These are phyloP conservation scores for Entomobrya proxima DNA, from an alignment of 2,888 invertebrate species.

Conservation along the genomic window DNA sequence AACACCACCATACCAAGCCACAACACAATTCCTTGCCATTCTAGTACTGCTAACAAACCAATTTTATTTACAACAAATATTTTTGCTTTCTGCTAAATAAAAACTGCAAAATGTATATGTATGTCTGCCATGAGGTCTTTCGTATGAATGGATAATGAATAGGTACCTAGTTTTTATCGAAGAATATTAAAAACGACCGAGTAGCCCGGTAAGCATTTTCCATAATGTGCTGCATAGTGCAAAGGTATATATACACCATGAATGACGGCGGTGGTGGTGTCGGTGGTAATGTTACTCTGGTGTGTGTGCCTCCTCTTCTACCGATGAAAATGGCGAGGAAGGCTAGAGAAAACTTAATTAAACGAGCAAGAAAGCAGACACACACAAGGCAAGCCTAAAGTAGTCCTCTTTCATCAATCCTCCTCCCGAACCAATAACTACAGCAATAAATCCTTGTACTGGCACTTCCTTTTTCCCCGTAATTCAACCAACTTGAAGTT, in stretches of 20 bases:
- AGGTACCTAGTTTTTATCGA: conserved; percentile 4
- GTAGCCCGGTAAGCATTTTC: too few species aligned
- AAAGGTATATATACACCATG: background rate
- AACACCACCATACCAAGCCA: background rate
- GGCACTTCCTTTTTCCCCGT: conserved; percentile 63
- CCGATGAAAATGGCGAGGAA: conserved; percentile 48
- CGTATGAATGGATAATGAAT: conserved; percentile 22
- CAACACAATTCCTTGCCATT: background rate
- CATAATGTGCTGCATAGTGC: background rate
- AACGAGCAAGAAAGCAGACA: conserved; percentile 48
- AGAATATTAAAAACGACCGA: background rate
- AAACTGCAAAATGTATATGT: background rate
- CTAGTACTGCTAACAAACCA: background rate
- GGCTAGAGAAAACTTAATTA: conserved; percentile 63
- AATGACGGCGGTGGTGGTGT: conserved; percentile 5
- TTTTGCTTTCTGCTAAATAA: background rate
- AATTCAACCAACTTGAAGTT: too few species aligned
- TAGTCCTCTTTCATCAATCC: conserved; percentile 66
- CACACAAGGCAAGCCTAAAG: background rate
- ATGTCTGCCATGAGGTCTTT: background rate
- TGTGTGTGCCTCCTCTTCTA: background rate
- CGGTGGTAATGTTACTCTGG: conserved; percentile 12
- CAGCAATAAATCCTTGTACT: conserved; percentile 66
- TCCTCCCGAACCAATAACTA: conserved; percentile 67
- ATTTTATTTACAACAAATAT: conserved; percentile 19